A percentile compares a stretch with the other conserved stretches of the same genome.
These are phyloP conservation scores for Drosophila nasuta DNA, from an alignment of 1,140 invertebrate species.

Conservation along the genomic window DNA sequence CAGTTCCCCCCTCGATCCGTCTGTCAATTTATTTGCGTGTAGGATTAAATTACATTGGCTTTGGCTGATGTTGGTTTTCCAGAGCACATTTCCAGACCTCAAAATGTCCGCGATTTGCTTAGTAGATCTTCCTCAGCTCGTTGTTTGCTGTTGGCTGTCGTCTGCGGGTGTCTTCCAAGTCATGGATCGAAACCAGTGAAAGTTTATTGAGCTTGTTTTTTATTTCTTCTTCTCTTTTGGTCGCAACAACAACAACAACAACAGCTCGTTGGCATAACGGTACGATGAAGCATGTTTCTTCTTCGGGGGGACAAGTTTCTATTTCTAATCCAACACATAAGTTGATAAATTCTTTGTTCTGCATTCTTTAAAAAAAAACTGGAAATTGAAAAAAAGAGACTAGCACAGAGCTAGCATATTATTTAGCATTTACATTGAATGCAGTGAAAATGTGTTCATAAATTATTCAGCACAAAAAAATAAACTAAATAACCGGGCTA, in stretches of 20 bases:
- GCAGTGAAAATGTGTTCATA: background rate
- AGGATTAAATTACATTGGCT: constrained; percentile 28
- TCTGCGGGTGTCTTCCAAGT: constrained; percentile 53
- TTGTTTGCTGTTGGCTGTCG: constrained; percentile 33
- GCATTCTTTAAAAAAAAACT: constrained; percentile 7
- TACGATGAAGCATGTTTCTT: constrained; percentile 44
- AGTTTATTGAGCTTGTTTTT: constrained; percentile 71
- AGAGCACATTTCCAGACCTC: constrained; percentile 10
- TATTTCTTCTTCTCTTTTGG: constrained; percentile 6
- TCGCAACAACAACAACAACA: constrained; percentile 10
- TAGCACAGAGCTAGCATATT: background rate
- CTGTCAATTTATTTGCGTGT: constrained; percentile 12
- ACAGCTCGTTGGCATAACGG: constrained; percentile 44
- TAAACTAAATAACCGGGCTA: constrained; percentile 2
- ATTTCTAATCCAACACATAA: constrained; percentile 46
- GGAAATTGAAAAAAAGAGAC: constrained; percentile 14
- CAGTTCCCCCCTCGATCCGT: background rate
- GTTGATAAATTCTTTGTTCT: constrained; percentile 56
- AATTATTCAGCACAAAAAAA: constrained; percentile 10
- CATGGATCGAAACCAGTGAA: constrained; percentile 76
- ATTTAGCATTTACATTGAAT: constrained; percentile 22
- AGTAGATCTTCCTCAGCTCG: constrained; percentile 16
- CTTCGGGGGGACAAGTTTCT: constrained; percentile 40
- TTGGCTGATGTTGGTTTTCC: constrained; percentile 2
- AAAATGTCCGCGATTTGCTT: constrained; percentile 33